phyloP scores from a whole-genome alignment of 2,797 vertebrate species.

The Ptychobarbus kaznakovi region DNA sequence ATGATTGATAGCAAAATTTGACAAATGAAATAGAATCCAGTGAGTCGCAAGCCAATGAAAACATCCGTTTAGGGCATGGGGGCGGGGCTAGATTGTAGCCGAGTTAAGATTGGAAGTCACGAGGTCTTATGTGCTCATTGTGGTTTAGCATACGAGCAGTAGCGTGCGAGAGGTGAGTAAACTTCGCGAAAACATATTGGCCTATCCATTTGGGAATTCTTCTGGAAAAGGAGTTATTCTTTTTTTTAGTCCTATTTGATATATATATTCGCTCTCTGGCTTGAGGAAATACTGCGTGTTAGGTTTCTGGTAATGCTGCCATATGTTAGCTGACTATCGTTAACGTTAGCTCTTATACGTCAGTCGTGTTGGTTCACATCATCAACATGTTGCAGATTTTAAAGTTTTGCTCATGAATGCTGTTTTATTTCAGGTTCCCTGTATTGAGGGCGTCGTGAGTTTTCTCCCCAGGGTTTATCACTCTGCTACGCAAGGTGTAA shows the following conservation, averaged over 20 bases:
- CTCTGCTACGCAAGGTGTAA: conserved; percentile 55
- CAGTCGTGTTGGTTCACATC: neutral
- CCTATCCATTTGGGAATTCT: accelerated
- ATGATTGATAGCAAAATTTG: conserved; percentile 36
- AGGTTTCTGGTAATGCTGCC: neutral
- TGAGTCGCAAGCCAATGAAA: neutral
- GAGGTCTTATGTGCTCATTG: conserved; percentile 63
- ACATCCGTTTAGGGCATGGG: neutral
- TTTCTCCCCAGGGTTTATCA: conserved; percentile 56
- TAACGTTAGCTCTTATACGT: conserved; percentile 5
- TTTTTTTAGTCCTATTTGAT: neutral
- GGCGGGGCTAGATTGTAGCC: conserved; percentile 50
- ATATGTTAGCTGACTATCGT: conserved; percentile 41
- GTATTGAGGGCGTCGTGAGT: conserved; percentile 64
- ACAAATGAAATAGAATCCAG: conserved; percentile 25
- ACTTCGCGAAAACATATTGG: neutral
- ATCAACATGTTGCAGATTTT: neutral
- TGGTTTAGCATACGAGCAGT: conserved; percentile 76
- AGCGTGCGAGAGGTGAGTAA: conserved; percentile 84
- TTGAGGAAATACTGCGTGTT: neutral
- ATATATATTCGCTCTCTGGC: neutral
- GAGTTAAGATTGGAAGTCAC: conserved; percentile 59
- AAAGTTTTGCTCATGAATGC: neutral
- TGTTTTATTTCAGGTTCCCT: conserved; percentile 63
- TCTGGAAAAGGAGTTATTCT: neutral